Conservation (phyloP, 2,113 vertebrate genomes). For the Bubo blakistoni region DNA sequence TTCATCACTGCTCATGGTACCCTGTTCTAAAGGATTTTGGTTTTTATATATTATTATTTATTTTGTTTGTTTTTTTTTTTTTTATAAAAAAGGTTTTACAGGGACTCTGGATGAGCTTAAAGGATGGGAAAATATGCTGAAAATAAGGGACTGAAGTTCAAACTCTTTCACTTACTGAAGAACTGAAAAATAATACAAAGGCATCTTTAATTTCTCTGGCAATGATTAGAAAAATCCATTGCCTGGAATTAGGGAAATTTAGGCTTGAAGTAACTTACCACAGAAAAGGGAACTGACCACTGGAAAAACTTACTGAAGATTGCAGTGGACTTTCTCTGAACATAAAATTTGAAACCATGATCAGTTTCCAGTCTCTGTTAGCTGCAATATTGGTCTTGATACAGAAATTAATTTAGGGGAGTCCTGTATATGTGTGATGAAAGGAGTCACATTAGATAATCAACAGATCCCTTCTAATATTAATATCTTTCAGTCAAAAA, state of each 20-base stretch:
- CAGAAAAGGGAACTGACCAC: not conserved
- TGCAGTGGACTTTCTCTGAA: not conserved
- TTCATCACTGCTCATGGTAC: not conserved
- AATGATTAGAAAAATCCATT: not conserved
- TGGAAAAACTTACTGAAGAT: not conserved
- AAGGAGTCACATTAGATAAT: not conserved
- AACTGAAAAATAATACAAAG: not conserved
- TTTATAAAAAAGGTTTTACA: not conserved
- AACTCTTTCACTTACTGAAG: not conserved
- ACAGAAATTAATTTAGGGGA: not conserved
- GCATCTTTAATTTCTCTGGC: not conserved
- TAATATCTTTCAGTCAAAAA: not conserved
- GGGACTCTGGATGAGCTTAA: not conserved
- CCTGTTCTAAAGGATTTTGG: not conserved
- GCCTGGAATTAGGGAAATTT: not conserved
- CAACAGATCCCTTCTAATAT: not conserved
- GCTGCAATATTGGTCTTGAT: not conserved
- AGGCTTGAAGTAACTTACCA: not conserved
- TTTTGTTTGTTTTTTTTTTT: not conserved
- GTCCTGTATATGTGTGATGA: not conserved
- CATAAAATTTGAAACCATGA: not conserved
- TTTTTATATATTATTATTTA: not conserved
- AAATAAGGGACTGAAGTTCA: not conserved
- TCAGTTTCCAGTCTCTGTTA: not conserved
- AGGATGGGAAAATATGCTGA: not conserved